Evolutionary conservation across 2,113 vertebrate genomes (phyloP), one percentile per base, ranked within the genome.

Genomic region (Peromyscus californicus): DNA sequence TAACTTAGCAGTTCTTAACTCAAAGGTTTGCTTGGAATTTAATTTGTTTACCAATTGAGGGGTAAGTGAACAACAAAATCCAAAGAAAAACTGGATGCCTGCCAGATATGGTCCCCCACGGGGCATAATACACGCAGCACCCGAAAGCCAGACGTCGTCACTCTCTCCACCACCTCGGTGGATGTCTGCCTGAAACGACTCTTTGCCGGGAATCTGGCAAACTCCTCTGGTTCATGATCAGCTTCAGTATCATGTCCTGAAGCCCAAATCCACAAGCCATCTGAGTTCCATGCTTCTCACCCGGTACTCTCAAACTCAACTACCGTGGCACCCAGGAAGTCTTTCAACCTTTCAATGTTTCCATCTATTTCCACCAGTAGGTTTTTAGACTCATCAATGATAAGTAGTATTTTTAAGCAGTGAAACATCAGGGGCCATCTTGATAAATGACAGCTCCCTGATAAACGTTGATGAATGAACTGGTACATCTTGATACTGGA

Each of bases 1-100:
- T 95, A 95, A 93, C 75, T 94, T 89, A 94, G 86, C 57, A 92
- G 67, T 93, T 93, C 51, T 74, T 86, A 97, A 70, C 51, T 91
- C 91, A 67, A 33, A 97, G 57, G 83, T 78, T 67, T 97, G 61
- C 67, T 93, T 97, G 90, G 78, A 59, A 88, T 36, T 90, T 93
- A 76, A 95, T 90, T 96, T 92, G 61, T 13, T 61, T 95, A 95
- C 31, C 94, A 93, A 84, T 51, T 94, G 61, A 93, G 91, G 76
- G 82, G 79, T 85, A 92, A 80, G 0, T 76, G 13, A 80, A 26
- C 83, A 90, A 94, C 74, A 94, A 94, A 86, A 74, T 11, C 13
- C 36, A 79, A 91, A 80, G 67, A 63, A 42, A 48, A 89, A 69
- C 29, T 63, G 17, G 15, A 26, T 21, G 16, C 70, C 63, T 90